Base-by-base conservation (phyloP, 2,888 invertebrate species). In the Meghimatium bilineatum region DNA sequence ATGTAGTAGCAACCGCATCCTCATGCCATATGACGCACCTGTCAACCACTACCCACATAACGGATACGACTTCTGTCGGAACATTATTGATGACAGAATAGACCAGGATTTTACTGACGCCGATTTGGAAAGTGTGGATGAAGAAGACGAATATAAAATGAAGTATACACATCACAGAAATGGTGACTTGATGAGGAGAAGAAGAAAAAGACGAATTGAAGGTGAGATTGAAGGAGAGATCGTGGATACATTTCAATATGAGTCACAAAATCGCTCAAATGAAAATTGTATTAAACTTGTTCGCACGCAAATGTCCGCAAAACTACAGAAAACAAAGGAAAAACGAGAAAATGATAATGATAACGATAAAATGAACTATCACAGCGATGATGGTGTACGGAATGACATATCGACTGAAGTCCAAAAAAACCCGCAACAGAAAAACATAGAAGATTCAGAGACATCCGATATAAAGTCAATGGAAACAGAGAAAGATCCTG, bases 1-100 rank as follows among this genome's bases (percentile, higher is more conserved):
- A 86, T 85, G 87, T n/a, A 87, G 87, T 14, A 44, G 56, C 6
- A 63, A 87, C 14, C 72, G 67, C 17, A 63, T 85, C 29, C 34
- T 32, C 67, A 84, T 84, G 83, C 79, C 83, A 5, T 83, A 83
- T 38, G 83, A 83, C 32, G 78, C 79, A 29, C 74, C 74, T 1
- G 74, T 72, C 12, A 82, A 77, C 56, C 71, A 60, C n/a, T 80
- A 80, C 56, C 3, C 67, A 17, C 75, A 82, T 20, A 82, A 77
- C 66, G 79, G 79, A 2, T 79, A 71, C 66, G 56, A 34, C 34
- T 72, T 63, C 44, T n/a, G 60, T 26, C 17, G 63, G 26, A 1
- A n/a, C 29, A 66, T 63, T n/a, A 1, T 63, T 10, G 72, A 67
- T 3, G 81, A 26, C 32, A 72, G 76, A 26, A n/a, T 32, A 8